phyloP scores from a whole-genome alignment of 2,888 invertebrate genomes.

The Diarsia rubi region DNA sequence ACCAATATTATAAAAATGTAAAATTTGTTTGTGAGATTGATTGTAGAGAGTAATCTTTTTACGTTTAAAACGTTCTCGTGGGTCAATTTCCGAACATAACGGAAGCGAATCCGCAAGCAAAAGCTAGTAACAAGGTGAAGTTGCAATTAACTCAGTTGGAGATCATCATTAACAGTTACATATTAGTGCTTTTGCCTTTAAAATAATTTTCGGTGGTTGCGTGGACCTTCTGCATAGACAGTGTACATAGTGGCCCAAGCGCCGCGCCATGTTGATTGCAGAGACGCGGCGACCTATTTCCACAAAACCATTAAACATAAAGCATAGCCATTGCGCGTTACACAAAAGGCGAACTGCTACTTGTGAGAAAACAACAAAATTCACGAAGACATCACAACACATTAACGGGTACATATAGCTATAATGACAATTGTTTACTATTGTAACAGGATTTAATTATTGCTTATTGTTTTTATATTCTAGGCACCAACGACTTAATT shows the following conservation, averaged over 20 bases:
- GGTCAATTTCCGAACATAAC: too few relatives aligned
- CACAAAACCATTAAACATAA: conserved; percentile 12
- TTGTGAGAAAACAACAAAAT: conserved; percentile 23
- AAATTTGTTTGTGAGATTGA: too few relatives aligned
- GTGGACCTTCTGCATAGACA: conserved; percentile 13
- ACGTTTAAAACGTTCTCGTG: too few relatives aligned
- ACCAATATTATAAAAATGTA: too few relatives aligned
- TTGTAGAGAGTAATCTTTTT: too few relatives aligned
- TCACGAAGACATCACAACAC: conserved; percentile 2
- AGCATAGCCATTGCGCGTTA: conserved; percentile 10
- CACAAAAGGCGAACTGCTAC: conserved; percentile 31
- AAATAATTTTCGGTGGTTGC: neutral
- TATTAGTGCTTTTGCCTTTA: neutral
- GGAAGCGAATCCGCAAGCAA: too few relatives aligned
- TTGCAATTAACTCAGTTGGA: neutral
- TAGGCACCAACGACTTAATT: conserved; percentile 53
- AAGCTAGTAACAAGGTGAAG: neutral
- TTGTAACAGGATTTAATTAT: conserved; percentile 30
- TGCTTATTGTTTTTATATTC: conserved; percentile 35
- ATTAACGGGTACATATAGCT: neutral
- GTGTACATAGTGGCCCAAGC: neutral
- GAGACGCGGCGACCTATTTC: conserved; percentile 44
- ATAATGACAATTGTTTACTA: conserved; percentile 9
- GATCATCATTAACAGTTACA: neutral
- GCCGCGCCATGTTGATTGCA: neutral